Conservation (phyloP, 2,113 vertebrate genomes). For the Barnardius zonarius region DNA sequence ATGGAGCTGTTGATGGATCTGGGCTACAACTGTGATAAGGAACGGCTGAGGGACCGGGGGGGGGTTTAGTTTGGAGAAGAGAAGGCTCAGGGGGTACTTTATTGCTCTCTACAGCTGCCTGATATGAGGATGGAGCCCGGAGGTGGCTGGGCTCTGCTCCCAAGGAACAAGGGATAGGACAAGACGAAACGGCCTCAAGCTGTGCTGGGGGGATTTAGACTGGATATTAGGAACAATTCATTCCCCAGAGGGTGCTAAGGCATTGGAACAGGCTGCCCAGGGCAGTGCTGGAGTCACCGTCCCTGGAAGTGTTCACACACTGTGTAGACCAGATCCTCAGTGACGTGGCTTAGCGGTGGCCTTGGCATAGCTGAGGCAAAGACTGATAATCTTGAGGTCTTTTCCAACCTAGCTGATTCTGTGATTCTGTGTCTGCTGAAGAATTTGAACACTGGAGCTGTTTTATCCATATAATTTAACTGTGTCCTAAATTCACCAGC, state of each 20-base stretch:
- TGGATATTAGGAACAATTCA: not conserved
- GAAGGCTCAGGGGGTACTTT: not conserved
- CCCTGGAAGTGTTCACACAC: not conserved
- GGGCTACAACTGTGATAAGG: not conserved
- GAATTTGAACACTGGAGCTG: not conserved
- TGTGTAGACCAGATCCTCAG: not conserved
- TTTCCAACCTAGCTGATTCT: not conserved
- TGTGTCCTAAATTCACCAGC: not conserved
- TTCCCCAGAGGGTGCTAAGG: not conserved
- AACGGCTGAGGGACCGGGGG: not conserved
- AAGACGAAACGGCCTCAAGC: not conserved
- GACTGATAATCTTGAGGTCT: not conserved
- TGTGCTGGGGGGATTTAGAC: not conserved
- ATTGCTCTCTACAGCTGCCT: not conserved
- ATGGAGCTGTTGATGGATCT: not conserved
- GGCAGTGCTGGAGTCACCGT: not conserved
- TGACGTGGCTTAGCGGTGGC: not conserved
- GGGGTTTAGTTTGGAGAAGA: not conserved
- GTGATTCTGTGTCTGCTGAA: not conserved
- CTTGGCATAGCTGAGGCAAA: not conserved
- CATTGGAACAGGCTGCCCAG: not conserved
- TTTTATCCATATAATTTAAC: not conserved
- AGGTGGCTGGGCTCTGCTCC: not conserved
- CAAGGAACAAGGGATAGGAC: not conserved
- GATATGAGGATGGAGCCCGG: not conserved